These are phyloP conservation scores for Sisor rabdophorus DNA, from an alignment of 2,113 vertebrate genomes.

Conservation along the genomic window DNA sequence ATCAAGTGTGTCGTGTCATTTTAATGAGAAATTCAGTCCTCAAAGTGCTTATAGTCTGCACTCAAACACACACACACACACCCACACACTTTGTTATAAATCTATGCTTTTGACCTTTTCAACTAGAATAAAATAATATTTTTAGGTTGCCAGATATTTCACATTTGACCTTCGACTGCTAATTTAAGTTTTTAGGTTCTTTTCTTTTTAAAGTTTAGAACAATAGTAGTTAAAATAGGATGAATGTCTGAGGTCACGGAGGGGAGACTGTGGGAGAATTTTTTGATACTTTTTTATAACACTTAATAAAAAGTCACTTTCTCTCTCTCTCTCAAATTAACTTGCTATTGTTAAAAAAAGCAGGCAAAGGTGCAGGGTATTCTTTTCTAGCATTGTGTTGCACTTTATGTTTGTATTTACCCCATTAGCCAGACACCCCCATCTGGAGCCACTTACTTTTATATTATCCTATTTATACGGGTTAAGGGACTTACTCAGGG, in stretches of 20 bases:
- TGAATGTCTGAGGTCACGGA: too few relatives aligned
- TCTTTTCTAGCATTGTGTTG: not conserved
- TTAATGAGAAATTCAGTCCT: not conserved
- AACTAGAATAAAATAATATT: not conserved
- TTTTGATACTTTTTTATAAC: too few relatives aligned
- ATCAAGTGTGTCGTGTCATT: not conserved
- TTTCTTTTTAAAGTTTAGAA: not conserved
- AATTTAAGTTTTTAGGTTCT: not conserved
- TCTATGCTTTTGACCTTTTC: not conserved
- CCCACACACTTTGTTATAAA: not conserved
- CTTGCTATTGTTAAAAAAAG: too few relatives aligned
- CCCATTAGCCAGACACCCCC: too few relatives aligned
- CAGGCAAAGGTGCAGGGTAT: not conserved
- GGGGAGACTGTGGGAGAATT: too few relatives aligned
- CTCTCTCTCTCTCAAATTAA: too few relatives aligned
- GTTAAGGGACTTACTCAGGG: too few relatives aligned
- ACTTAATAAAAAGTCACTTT: too few relatives aligned
- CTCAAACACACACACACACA: constrained; percentile 22
- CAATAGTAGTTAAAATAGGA: too few relatives aligned
- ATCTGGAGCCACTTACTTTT: too few relatives aligned
- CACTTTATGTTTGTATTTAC: too few relatives aligned
- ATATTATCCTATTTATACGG: too few relatives aligned
- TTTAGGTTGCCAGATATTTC: not conserved
- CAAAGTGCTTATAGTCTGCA: not conserved
- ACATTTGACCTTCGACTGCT: not conserved